Percentiles rank a stretch among this genome's conserved stretches.
These are phyloP conservation scores for Aleiodes alternator DNA, from an alignment of 2,888 invertebrate species.

Conservation along the genomic window DNA sequence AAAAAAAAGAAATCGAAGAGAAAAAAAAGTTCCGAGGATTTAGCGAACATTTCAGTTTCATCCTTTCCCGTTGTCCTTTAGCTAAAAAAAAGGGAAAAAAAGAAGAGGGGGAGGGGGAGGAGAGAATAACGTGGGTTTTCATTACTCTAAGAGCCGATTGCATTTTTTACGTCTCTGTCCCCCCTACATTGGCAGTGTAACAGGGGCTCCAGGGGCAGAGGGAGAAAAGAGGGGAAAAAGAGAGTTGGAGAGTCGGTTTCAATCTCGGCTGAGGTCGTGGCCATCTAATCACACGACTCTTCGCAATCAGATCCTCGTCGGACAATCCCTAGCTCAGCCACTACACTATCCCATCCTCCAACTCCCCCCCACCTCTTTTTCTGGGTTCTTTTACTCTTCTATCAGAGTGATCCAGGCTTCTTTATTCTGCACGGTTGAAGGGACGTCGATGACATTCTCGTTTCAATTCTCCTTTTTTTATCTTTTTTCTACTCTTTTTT, in stretches of 20 bases:
- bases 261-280: slow-evolving; percentile 68
- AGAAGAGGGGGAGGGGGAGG: background rate
- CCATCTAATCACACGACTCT: slow-evolving; percentile 72
- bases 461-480: slow-evolving; percentile 32
- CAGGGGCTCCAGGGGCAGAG: background rate
- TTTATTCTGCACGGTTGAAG: slow-evolving; percentile 38
- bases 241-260: slow-evolving; percentile 60
- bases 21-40: slow-evolving; percentile 3
- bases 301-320: slow-evolving; percentile 67
- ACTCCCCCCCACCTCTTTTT: slow-evolving; percentile 11
- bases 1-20: background rate
- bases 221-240: background rate
- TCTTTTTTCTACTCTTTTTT: slow-evolving; percentile 39
- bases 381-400: background rate
- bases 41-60: slow-evolving; percentile 34
- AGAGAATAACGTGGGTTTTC: slow-evolving; percentile 68
- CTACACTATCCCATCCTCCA: slow-evolving; percentile 12
- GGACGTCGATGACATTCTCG: slow-evolving; percentile 45
- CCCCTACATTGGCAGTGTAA: slow-evolving; percentile 18
- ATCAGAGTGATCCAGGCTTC: slow-evolving; percentile 33
- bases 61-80: slow-evolving; percentile 22
- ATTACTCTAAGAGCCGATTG: slow-evolving; percentile 75
- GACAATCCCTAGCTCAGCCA: slow-evolving; percentile 52
- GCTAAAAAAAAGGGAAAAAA: slow-evolving; percentile 4
- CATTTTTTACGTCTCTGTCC: slow-evolving; percentile 72